Conservation (phyloP, 2,113 vertebrate genomes). For the Bombycilla garrulus region DNA sequence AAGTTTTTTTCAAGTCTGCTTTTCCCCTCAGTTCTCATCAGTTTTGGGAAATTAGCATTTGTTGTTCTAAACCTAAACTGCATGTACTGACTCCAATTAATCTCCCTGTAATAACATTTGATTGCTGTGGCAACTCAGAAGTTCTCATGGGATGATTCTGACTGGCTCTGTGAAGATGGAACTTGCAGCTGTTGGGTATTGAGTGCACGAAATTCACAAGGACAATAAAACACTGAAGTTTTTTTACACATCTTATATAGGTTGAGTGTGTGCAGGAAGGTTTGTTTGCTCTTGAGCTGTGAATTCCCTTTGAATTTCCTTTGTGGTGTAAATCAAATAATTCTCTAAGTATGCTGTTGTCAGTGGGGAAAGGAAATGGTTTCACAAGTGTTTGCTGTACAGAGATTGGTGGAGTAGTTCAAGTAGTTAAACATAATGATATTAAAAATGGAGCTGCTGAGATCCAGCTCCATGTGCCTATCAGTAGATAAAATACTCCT, state of each 20-base stretch:
- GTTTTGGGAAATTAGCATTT: neutral
- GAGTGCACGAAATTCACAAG: neutral
- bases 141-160: neutral
- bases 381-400: conserved; percentile 38
- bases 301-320: conserved; percentile 1
- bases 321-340: conserved; percentile 37
- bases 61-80: neutral
- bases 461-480: neutral
- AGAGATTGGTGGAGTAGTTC: conserved; percentile 32
- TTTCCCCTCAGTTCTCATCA: neutral
- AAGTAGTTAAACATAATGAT: neutral
- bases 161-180: neutral
- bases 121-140: neutral
- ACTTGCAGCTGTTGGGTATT: neutral
- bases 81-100: neutral
- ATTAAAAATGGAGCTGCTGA: neutral
- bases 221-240: neutral
- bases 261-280: neutral
- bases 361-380: conserved; percentile 46
- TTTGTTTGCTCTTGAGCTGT: conserved; percentile 12
- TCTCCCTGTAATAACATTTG: neutral
- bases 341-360: neutral
- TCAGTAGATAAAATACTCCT: neutral
- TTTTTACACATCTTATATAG: neutral
- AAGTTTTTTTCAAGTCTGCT: neutral